Evolutionary conservation across 2,888 invertebrate genomes (phyloP).

Genomic region (Eristalis arbustorum): DNA sequence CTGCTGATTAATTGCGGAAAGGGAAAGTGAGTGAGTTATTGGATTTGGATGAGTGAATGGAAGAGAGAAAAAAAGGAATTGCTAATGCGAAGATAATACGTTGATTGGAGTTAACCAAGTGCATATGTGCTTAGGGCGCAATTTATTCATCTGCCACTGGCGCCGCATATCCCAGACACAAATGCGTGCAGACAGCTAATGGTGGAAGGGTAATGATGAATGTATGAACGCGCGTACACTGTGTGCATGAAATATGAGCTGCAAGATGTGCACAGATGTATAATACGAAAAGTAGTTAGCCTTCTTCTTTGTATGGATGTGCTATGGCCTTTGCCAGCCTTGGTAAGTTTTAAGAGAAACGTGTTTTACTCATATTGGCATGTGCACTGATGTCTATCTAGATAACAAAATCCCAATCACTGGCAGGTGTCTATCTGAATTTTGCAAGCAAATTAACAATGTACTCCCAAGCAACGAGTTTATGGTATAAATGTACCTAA

Average conservation of each 20-base stretch:
- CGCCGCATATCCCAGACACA: neutral
- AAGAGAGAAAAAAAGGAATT: conserved; percentile 4
- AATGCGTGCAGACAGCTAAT: neutral
- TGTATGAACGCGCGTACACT: neutral
- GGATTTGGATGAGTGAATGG: conserved; percentile 1
- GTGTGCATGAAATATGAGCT: neutral
- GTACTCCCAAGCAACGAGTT: no score
- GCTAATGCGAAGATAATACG: conserved; percentile 21
- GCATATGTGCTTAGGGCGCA: neutral
- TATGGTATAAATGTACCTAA: no score
- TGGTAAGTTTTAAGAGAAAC: no score
- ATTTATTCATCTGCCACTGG: neutral
- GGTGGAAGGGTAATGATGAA: neutral
- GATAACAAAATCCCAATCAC: no score
- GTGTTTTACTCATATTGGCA: no score
- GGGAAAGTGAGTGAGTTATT: conserved; percentile 30
- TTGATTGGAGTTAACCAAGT: neutral
- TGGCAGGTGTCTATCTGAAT: no score
- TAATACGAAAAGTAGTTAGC: neutral
- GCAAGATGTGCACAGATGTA: neutral
- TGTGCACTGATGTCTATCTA: no score
- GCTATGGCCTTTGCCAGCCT: no score
- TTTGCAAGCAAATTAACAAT: no score
- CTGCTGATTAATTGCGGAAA: conserved; percentile 50
- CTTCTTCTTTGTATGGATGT: no score